A percentile compares a stretch with the other conserved stretches of the same genome.
Evolutionary conservation across 2,888 invertebrate species (phyloP).

Genomic region (Eupithecia exiguata): DNA sequence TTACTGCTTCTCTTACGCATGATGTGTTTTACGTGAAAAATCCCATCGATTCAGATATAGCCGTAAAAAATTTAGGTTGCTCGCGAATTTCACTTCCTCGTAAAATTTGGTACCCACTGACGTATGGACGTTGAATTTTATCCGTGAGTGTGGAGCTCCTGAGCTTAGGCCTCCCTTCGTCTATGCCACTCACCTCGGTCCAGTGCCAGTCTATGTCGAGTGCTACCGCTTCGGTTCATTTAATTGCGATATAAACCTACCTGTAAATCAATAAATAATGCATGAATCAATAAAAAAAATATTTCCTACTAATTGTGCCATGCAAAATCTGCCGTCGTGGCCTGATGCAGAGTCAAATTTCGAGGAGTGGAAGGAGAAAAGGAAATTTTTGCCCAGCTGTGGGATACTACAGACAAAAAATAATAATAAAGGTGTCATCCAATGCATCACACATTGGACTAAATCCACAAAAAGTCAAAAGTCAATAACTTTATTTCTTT

Average conservation of each 20-base stretch:
- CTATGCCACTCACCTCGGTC: no score
- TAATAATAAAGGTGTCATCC: not conserved
- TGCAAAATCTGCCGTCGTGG: no score
- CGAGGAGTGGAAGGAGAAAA: not conserved
- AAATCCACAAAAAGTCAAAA: no score
- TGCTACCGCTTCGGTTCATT: no score
- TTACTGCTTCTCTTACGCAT: conserved; percentile 53
- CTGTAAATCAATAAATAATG: no score
- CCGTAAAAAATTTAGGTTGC: conserved; percentile 69
- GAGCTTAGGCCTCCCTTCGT: no score
- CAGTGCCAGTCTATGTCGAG: no score
- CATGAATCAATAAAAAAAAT: no score
- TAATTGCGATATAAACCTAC: no score
- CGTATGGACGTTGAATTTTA: not conserved
- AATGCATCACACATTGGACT: not conserved
- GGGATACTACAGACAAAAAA: not conserved
- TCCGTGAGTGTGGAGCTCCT: not conserved
- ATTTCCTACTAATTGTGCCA: no score
- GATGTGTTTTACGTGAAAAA: conserved; percentile 59
- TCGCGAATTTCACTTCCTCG: conserved; percentile 46
- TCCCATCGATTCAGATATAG: conserved; percentile 57
- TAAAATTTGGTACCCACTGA: conserved; percentile 57
- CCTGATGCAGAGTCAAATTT: no score
- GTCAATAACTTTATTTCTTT: no score
- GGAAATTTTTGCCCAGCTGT: not conserved